These are phyloP conservation scores for Rattus rattus DNA, from an alignment of 2,113 vertebrate species.

Conservation along the genomic window DNA sequence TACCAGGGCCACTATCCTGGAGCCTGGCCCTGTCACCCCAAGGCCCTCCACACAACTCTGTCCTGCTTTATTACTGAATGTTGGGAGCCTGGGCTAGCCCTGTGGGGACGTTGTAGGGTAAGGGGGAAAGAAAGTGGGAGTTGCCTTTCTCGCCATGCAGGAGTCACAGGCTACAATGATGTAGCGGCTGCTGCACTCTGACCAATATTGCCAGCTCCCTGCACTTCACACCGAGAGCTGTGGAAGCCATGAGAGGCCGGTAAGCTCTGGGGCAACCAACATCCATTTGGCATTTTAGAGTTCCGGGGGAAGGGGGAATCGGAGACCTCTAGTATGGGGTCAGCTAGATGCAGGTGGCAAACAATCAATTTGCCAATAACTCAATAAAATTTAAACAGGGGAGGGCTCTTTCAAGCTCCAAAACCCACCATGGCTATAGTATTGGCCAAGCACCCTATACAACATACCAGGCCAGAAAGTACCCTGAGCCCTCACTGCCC, in stretches of 20 bases:
- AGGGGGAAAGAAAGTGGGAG: neutral
- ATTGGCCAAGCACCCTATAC: neutral
- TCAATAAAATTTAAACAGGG: neutral
- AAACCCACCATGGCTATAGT: neutral
- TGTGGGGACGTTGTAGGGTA: neutral
- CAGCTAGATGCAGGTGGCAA: neutral
- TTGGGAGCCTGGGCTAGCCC: neutral
- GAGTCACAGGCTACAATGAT: neutral
- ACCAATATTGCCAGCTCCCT: neutral
- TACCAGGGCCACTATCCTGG: neutral
- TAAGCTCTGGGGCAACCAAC: neutral
- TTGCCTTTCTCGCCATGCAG: neutral
- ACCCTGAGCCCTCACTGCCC: neutral
- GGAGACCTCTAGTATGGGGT: neutral
- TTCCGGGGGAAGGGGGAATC: neutral
- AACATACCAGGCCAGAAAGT: neutral
- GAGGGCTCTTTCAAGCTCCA: neutral
- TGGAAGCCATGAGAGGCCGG: neutral
- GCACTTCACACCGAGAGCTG: neutral
- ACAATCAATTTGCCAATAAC: neutral
- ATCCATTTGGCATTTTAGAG: neutral
- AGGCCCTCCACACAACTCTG: neutral
- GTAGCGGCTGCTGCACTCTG: fast-evolving
- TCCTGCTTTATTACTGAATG: neutral
- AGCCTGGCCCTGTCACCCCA: neutral